Base-by-base conservation (phyloP, 1,140 invertebrate genomes). In the Lerema accius region DNA sequence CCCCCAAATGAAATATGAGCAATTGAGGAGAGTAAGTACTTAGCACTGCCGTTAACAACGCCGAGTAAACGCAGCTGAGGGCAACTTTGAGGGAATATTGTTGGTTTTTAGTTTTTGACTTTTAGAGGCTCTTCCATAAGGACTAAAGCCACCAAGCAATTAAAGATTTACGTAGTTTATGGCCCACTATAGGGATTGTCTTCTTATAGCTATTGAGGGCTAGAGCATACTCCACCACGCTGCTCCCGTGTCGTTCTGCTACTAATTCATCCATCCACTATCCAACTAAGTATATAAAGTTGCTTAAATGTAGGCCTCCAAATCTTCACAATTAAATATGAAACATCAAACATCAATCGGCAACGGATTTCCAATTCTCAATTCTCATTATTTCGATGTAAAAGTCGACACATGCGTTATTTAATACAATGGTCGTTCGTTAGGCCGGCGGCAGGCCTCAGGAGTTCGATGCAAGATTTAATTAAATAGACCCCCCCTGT, bases 391-490 rank as follows among this genome's bases (percentile, higher is more conserved):
- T 67, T 69, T 75, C 51, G 13, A 53, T 67, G 76, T 83, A 86
- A 89, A 90, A 90, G 76, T 86, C 84, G 63, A 73, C 76, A 82
- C 77, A 82, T 81, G 74, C 84, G 82, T 85, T 88, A 88, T 88
- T 90, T 87, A 89, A 82, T 82, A 88, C 85, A 88, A 90, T 88
- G 78, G 85, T 71, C 77, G 84, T 90, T 89, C 85, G 87, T 88
- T 89, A 89, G 87, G 71, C 69, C 64, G 67, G 81, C 73, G 80
- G 79, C 77, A 73, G 78, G 82, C 84, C 85, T 88, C 84, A 88
- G 83, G 85, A 86, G 81, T 84, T 87, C 83, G 83, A 89, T 84
- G 85, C 86, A 87, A 83, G 86, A 87, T 89, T 90, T 87, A 84
- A 80, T 82, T 86, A 84, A 91, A 87, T 87, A 80, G 82, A 69